Evolutionary conservation across 2,797 vertebrate species (phyloP).

Genomic region (Delichon dasypus): DNA sequence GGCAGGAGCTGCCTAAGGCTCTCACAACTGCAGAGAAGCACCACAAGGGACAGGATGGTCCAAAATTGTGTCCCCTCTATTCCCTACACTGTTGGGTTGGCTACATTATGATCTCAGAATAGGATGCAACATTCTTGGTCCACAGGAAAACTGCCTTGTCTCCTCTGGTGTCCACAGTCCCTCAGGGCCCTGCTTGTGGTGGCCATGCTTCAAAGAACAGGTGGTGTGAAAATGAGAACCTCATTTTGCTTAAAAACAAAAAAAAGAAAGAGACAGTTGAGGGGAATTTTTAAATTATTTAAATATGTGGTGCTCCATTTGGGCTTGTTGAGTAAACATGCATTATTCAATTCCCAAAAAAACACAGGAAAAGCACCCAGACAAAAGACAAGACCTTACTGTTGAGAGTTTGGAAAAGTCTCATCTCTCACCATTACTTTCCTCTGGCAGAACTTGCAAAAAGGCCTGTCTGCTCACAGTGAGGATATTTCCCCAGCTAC

Average conservation of each 20-base stretch:
- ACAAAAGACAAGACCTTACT: not conserved
- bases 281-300: not conserved
- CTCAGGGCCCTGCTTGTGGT: not conserved
- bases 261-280: not conserved
- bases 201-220: not conserved
- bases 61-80: accelerated
- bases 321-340: not conserved
- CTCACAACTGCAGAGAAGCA: not conserved
- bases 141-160: not conserved
- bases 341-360: not conserved
- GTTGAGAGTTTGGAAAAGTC: not conserved
- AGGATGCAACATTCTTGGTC: not conserved
- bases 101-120: accelerated
- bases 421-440: not conserved
- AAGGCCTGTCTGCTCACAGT: not conserved
- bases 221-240: not conserved
- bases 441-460: not conserved
- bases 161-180: not conserved
- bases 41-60: not conserved
- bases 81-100: not conserved
- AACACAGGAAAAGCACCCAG: not conserved
- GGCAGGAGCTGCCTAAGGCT: not conserved
- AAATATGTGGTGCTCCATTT: not conserved
- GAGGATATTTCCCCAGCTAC: not conserved
- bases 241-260: not conserved